Evolutionary conservation across 2,888 invertebrate species (phyloP).

Genomic region (Agonum fuliginosum): DNA sequence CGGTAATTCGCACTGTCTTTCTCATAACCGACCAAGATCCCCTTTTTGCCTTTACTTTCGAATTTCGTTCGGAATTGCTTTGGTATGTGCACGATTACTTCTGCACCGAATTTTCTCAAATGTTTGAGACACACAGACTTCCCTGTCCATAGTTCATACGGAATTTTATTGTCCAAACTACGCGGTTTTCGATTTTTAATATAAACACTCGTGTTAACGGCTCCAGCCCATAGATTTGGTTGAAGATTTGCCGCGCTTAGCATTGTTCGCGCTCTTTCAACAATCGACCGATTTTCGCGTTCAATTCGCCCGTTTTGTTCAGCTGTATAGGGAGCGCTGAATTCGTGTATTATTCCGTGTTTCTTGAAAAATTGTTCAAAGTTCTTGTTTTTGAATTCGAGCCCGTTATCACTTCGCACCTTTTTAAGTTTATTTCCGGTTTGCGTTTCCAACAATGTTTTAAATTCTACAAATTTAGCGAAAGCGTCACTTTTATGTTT

Average conservation of each 20-base stretch:
- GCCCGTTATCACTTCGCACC: slow-evolving; percentile 63
- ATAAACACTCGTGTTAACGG: slow-evolving; percentile 65
- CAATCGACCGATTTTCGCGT: slow-evolving; percentile 65
- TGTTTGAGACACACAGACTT: slow-evolving; percentile 20
- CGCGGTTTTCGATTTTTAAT: slow-evolving; percentile 63
- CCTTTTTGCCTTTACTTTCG: slow-evolving; percentile 43
- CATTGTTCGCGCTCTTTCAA: slow-evolving; percentile 66
- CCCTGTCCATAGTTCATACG: slow-evolving; percentile 31
- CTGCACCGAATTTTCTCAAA: slow-evolving; percentile 53
- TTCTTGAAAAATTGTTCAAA: slow-evolving; percentile 61
- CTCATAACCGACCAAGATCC: slow-evolving; percentile 51
- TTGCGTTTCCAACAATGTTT: slow-evolving; percentile 54
- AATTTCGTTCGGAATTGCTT: slow-evolving; percentile 45
- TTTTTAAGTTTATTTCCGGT: slow-evolving; percentile 60
- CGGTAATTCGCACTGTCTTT: neutral
- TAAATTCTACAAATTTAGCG: slow-evolving; percentile 53
- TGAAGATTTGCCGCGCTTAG: slow-evolving; percentile 63
- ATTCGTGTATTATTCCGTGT: slow-evolving; percentile 63
- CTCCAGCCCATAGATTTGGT: slow-evolving; percentile 67
- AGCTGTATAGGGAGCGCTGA: slow-evolving; percentile 62
- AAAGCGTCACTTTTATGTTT: slow-evolving; percentile 58
- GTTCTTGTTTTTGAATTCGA: slow-evolving; percentile 60
- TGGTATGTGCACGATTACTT: slow-evolving; percentile 50
- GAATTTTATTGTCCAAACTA: neutral
- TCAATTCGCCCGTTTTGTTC: slow-evolving; percentile 66